phyloP scores from a whole-genome alignment of 2,888 invertebrate genomes.

The Tenthredo livida region DNA sequence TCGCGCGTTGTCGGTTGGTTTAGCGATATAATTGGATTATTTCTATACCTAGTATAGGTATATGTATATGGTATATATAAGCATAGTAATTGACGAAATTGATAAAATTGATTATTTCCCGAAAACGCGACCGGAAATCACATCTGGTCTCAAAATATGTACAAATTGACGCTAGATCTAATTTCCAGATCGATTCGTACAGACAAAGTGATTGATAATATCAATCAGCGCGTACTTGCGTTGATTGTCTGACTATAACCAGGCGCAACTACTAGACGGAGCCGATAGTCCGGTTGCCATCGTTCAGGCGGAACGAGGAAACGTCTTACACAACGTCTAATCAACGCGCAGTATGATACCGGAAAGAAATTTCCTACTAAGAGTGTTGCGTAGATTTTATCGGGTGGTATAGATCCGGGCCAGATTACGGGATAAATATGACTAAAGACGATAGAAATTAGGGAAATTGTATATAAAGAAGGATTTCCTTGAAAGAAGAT shows the following conservation, averaged over 20 bases:
- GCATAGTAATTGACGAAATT: background rate
- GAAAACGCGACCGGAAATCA: background rate
- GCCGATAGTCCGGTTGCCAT: background rate
- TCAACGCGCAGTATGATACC: too few relatives aligned
- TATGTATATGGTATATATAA: background rate
- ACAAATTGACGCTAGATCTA: too few relatives aligned
- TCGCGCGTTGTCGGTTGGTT: background rate
- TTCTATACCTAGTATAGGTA: background rate
- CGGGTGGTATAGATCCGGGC: too few relatives aligned
- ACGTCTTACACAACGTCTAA: background rate
- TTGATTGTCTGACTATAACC: constrained; percentile 36
- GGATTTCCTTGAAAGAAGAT: too few relatives aligned
- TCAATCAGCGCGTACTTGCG: background rate
- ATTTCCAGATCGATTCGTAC: too few relatives aligned
- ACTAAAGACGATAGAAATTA: too few relatives aligned
- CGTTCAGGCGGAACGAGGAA: constrained; percentile 2
- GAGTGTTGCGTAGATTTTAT: too few relatives aligned
- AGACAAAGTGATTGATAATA: background rate
- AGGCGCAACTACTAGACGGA: background rate
- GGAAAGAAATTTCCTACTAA: too few relatives aligned
- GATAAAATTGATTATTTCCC: background rate
- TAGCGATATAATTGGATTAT: constrained; percentile 13
- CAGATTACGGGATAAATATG: too few relatives aligned
- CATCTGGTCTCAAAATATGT: too few relatives aligned
- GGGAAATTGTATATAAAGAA: too few relatives aligned